phyloP scores from a whole-genome alignment of 2,888 invertebrate species.

The Apocheima hispidaria region DNA sequence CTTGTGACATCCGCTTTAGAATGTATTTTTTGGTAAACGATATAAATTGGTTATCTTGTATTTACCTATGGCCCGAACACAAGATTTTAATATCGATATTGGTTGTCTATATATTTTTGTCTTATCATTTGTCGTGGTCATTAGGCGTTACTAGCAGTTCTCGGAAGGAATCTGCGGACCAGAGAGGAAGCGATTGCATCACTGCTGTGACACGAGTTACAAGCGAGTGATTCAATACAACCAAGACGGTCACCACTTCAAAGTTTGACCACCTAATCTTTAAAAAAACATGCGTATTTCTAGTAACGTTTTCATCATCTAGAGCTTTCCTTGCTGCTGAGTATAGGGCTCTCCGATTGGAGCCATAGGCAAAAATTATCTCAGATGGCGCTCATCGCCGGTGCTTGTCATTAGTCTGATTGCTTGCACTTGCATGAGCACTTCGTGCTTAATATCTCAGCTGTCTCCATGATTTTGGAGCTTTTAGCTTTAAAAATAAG shows the following conservation, averaged over 20 bases:
- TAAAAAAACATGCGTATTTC: background rate
- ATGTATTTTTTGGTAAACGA: no score
- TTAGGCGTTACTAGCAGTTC: slow-evolving; percentile 4
- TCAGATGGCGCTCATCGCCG: no score
- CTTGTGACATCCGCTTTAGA: no score
- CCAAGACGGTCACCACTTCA: background rate
- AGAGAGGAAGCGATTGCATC: slow-evolving; percentile 35
- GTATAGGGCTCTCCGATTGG: background rate
- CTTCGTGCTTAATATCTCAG: no score
- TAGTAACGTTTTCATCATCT: background rate
- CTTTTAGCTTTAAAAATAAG: no score
- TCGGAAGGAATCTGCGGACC: slow-evolving; percentile 21
- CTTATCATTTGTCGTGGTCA: slow-evolving; percentile 2
- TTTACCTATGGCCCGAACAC: no score
- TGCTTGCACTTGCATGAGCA: no score
- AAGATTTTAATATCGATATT: no score
- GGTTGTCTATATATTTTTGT: background rate
- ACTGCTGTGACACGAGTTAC: slow-evolving; percentile 17
- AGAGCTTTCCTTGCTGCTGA: background rate
- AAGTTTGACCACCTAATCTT: background rate
- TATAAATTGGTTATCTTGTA: background rate
- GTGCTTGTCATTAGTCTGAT: no score
- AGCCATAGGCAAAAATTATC: no score
- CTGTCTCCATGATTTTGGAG: no score
- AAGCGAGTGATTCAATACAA: slow-evolving; percentile 34